Conservation (phyloP, 2,888 invertebrate genomes). For the Dione juno region DNA sequence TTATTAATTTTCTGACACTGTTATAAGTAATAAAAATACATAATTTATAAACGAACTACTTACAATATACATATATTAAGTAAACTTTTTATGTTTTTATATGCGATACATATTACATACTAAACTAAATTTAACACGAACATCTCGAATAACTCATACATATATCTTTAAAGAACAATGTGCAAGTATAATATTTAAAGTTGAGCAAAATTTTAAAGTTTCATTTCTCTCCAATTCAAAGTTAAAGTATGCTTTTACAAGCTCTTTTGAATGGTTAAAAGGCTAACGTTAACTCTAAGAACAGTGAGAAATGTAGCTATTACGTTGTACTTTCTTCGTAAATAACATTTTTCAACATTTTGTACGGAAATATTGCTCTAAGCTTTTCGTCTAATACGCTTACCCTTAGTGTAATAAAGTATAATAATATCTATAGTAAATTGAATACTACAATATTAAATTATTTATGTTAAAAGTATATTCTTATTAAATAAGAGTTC, state of each 20-base stretch:
- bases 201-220: constrained; percentile 29
- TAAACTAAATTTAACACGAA: background rate
- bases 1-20: background rate
- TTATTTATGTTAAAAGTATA: no score
- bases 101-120: background rate
- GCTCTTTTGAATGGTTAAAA: constrained; percentile 36
- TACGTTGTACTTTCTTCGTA: background rate
- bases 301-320: constrained; percentile 6
- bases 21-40: background rate
- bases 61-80: background rate
- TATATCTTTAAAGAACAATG: constrained; percentile 11
- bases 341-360: background rate
- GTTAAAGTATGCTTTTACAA: constrained; percentile 36
- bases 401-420: no score
- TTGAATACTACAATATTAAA: no score
- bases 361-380: background rate
- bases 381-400: background rate
- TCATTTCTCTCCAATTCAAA: constrained; percentile 25
- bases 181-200: constrained; percentile 11
- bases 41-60: background rate
- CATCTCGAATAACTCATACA: background rate
- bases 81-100: background rate
- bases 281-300: constrained; percentile 21
- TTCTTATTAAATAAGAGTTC: no score
- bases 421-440: no score